phyloP scores from a whole-genome alignment of 2,888 invertebrate species.

The Frankliniella fusca region DNA sequence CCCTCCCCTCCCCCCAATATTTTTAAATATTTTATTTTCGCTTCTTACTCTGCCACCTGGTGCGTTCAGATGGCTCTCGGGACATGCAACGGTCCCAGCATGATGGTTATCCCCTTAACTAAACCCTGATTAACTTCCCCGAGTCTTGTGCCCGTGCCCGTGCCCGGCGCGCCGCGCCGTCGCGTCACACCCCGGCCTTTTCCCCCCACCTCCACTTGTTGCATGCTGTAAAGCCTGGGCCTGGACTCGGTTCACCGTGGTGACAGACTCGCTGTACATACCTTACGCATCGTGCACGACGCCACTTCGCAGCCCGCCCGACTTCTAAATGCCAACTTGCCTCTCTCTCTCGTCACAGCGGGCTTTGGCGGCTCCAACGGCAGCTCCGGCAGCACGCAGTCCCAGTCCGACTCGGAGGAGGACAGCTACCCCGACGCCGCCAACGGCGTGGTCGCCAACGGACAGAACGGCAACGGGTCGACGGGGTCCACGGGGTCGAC shows the following conservation, averaged over 20 bases:
- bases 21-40: too few species aligned
- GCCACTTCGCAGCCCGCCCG: too few species aligned
- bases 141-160: not conserved
- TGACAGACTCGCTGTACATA: not conserved
- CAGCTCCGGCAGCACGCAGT: slow-evolving; percentile 69
- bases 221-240: not conserved
- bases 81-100: too few species aligned
- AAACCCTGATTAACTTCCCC: too few species aligned
- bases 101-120: too few species aligned
- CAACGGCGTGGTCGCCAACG: slow-evolving; percentile 33
- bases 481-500: slow-evolving; percentile 43
- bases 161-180: slow-evolving; percentile 30
- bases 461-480: slow-evolving; percentile 31
- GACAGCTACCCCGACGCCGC: slow-evolving; percentile 53
- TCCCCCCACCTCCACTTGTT: not conserved
- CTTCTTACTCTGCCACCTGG: too few species aligned
- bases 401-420: slow-evolving; percentile 78
- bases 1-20: too few species aligned
- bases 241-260: not conserved
- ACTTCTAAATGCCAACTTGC: too few species aligned
- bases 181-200: not conserved
- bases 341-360: not conserved
- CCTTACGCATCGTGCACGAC: too few species aligned
- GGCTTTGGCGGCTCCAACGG: slow-evolving; percentile 48
- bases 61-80: too few species aligned